Conservation (phyloP, 37 sponge, comb jelly and placozoan species). For the Beroe ovata region DNA sequence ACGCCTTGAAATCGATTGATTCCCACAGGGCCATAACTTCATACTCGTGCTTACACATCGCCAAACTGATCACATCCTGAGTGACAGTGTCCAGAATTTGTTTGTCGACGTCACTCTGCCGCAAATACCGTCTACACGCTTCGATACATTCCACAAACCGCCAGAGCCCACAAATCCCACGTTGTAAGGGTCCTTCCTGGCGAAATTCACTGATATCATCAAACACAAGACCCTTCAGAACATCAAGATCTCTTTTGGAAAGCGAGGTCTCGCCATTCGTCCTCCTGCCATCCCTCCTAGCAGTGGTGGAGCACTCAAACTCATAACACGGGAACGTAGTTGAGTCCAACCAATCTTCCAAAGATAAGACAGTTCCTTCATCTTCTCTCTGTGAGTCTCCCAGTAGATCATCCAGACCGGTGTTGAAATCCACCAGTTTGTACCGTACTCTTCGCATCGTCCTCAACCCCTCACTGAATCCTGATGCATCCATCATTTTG, state of each 20-base stretch:
- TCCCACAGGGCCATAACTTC: slow-evolving; percentile 28
- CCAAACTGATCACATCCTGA: neutral
- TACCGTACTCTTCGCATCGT: neutral
- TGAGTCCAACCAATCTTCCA: neutral
- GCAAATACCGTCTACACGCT: slow-evolving; percentile 8
- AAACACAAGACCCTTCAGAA: neutral
- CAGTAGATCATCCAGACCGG: neutral
- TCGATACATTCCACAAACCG: neutral
- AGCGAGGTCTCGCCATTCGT: neutral
- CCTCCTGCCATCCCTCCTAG: neutral
- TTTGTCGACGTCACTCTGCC: neutral
- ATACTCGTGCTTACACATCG: neutral
- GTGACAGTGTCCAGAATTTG: neutral
- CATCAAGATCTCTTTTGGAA: neutral
- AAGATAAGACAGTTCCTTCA: neutral
- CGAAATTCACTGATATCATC: neutral
- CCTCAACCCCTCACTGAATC: neutral
- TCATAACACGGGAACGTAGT: neutral
- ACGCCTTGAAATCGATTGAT: neutral
- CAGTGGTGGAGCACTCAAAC: neutral
- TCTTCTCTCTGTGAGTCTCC: neutral
- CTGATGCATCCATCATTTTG: slow-evolving; percentile 10
- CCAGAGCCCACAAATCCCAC: neutral
- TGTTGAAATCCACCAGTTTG: neutral
- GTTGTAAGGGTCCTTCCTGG: neutral